Base-by-base conservation (phyloP, 2,797 vertebrate genomes). In the Rhodeus uyekii region DNA sequence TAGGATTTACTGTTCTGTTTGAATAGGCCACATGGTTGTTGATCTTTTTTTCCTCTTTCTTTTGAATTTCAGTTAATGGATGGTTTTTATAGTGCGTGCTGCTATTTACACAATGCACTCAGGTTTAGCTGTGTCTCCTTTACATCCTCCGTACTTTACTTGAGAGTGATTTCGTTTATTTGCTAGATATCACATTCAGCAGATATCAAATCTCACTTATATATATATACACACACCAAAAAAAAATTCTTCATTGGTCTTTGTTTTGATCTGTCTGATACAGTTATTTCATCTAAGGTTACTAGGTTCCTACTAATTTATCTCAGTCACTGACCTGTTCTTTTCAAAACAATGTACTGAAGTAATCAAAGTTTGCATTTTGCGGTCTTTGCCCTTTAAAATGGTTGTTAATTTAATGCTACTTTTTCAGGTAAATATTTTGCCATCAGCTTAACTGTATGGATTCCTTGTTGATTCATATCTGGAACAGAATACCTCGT, bases 91-190 rank as follows among this genome's bases (percentile, higher is more conserved):
- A 39, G 39, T 71, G 64, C 44, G 50, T 83, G 76, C 69, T 76
- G 76, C 80, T 84, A 32, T 80, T 78, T 75, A 72, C 36, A 80
- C n/a, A 44, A 24, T 72, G 65, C 64, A 71, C 82, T 78, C 79
- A 72, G 80, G 76, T 67, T 81, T 13, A 13, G 50, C 8, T n/a
- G 18, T 55, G 32, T 53, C 29, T 63, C 29, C 22, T 74, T 65
- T 24, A 65, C 60, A 42, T 42, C 39, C 1, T 72, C 39, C 61
- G 55, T 72, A 34, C 65, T 58, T 46, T 67, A 78, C 34, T 39
- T 34, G 10, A 67, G 29, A 69, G 27, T 0, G 4, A 12, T 65
- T 55, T 32, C 2, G 39, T 55, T 60, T 71, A 36, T 71, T 46
- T 19, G 16, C 36, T n/a, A 5, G 29, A 77, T 53, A 39, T 32